Conservation (phyloP, 2,113 vertebrate genomes). For the Tautogolabrus adspersus region DNA sequence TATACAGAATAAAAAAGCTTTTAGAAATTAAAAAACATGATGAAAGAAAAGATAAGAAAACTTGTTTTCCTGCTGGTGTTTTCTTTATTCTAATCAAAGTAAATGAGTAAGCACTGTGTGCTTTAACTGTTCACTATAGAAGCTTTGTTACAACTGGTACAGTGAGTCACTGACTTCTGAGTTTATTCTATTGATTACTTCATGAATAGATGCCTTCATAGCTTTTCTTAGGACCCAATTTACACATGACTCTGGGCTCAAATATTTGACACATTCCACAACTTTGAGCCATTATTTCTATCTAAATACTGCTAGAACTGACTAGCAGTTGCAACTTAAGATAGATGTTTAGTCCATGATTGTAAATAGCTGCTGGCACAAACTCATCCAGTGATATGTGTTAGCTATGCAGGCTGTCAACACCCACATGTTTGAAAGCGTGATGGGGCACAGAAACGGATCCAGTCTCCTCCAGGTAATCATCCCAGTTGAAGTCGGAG, state of each 20-base stretch:
- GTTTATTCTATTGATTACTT: background rate
- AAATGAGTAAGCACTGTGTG: background rate
- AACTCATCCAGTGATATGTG: background rate
- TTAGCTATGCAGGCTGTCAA: background rate
- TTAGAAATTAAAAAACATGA: background rate
- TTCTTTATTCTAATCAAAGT: background rate
- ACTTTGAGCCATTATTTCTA: background rate
- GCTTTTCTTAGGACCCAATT: background rate
- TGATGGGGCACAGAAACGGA: constrained; percentile 91
- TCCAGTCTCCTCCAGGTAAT: constrained; percentile 95
- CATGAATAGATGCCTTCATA: background rate
- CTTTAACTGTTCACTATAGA: background rate
- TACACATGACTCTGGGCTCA: background rate
- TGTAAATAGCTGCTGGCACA: constrained; percentile 3
- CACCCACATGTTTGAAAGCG: constrained; percentile 96
- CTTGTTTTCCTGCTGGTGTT: background rate
- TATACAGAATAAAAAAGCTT: background rate
- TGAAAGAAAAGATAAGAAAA: background rate
- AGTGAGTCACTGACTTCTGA: background rate
- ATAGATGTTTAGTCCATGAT: constrained; percentile 8
- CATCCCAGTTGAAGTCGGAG: constrained; percentile 96
- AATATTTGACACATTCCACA: background rate
- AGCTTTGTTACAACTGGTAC: background rate
- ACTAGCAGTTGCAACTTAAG: background rate
- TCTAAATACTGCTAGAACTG: constrained; percentile 2